Conservation (phyloP, 2,113 vertebrate species). For the Chlorocebus sabaeus region DNA sequence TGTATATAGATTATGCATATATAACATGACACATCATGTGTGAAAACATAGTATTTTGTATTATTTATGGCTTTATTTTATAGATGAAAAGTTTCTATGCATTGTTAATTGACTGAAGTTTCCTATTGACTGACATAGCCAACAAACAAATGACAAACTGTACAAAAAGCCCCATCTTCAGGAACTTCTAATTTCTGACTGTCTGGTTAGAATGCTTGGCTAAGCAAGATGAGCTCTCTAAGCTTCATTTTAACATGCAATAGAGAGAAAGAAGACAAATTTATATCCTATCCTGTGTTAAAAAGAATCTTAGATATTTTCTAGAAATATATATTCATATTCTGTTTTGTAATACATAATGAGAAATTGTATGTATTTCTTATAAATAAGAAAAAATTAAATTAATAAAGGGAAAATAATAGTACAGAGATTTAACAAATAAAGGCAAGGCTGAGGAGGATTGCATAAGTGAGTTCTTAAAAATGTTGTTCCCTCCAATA, state of each 20-base stretch:
- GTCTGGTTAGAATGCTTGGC: neutral
- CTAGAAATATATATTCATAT: neutral
- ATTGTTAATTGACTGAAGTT: conserved; percentile 17
- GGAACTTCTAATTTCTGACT: neutral
- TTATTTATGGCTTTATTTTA: neutral
- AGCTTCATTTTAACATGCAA: conserved; percentile 8
- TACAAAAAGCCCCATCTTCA: neutral
- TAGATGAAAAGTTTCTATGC: neutral
- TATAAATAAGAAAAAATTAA: neutral
- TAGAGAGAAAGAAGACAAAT: neutral
- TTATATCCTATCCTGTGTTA: neutral
- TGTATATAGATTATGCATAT: neutral
- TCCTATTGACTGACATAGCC: neutral
- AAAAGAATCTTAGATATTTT: conserved; percentile 12
- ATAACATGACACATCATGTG: neutral
- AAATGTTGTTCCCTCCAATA: neutral
- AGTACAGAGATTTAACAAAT: neutral
- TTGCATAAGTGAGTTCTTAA: neutral
- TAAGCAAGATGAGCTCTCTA: neutral
- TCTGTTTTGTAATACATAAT: neutral
- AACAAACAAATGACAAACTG: neutral
- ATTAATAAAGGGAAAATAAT: neutral
- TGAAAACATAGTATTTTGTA: neutral
- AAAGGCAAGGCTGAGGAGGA: neutral
- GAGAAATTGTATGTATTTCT: neutral